Evolutionary conservation across 2,113 vertebrate genomes (phyloP).

Genomic region (Lanius ludovicianus): DNA sequence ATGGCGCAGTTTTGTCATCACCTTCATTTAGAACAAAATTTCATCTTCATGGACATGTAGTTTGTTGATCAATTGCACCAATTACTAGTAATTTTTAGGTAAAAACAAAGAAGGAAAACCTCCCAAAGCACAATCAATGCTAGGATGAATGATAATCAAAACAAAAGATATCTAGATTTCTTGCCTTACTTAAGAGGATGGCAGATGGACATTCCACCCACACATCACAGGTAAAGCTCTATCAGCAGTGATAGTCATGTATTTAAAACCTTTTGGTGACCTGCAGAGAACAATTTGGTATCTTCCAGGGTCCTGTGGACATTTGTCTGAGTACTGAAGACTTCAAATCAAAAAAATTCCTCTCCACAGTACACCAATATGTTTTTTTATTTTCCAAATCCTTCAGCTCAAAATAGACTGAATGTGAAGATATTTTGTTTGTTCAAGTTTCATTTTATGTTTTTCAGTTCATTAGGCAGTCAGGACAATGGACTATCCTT

Average conservation of each 20-base stretch:
- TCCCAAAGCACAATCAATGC: neutral
- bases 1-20: neutral
- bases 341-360: neutral
- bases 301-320: neutral
- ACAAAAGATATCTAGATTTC: neutral
- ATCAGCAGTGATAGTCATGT: neutral
- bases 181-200: neutral
- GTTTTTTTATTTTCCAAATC: neutral
- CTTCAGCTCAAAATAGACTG: neutral
- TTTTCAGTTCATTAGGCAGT: neutral
- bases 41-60: neutral
- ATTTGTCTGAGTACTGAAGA: neutral
- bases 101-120: neutral
- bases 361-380: neutral
- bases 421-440: neutral
- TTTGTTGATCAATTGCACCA: neutral
- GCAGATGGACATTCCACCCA: neutral
- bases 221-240: neutral
- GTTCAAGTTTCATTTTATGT: neutral
- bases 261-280: neutral
- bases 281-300: neutral
- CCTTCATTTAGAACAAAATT: neutral
- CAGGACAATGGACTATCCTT: neutral
- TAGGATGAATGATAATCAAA: neutral
- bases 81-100: neutral